Evolutionary conservation across 2,888 invertebrate genomes (phyloP).

Genomic region (Plagiodera versicolora): DNA sequence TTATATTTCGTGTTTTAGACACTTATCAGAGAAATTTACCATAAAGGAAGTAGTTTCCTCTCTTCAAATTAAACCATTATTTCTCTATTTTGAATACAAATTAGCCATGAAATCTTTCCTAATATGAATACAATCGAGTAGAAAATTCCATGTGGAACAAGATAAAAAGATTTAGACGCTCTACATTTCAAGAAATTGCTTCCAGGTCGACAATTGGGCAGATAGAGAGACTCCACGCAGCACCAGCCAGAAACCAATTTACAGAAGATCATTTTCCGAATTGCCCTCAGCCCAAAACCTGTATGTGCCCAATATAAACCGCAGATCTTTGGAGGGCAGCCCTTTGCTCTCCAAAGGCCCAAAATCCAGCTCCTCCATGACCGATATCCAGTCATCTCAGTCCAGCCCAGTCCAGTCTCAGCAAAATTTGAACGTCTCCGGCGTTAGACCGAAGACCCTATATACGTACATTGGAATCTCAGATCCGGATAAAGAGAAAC

Average conservation of each 20-base stretch:
- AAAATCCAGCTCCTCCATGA: conserved; percentile 53
- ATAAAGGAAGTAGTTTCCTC: too few relatives aligned
- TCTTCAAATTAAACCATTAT: too few relatives aligned
- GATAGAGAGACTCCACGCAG: conserved; percentile 52
- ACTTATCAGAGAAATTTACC: too few relatives aligned
- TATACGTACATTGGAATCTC: conserved; percentile 54
- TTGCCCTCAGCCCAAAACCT: conserved; percentile 48
- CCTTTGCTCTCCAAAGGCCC: conserved; percentile 46
- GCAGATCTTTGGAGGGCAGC: conserved; percentile 51
- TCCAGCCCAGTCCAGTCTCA: conserved; percentile 34
- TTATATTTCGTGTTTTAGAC: too few relatives aligned
- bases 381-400: conserved; percentile 51
- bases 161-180: too few relatives aligned
- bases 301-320: conserved; percentile 47
- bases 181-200: too few relatives aligned
- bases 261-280: conserved; percentile 57
- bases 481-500: conserved; percentile 49
- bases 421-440: conserved; percentile 24
- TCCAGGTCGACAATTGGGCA: conserved; percentile 55
- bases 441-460: conserved; percentile 34
- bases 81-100: too few relatives aligned
- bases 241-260: conserved; percentile 52
- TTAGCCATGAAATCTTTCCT: too few relatives aligned
- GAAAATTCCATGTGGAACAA: too few relatives aligned
- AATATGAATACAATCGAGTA: too few relatives aligned